phyloP scores from a whole-genome alignment of 2,888 invertebrate species.

The Vannuccia rotundouncinata region DNA sequence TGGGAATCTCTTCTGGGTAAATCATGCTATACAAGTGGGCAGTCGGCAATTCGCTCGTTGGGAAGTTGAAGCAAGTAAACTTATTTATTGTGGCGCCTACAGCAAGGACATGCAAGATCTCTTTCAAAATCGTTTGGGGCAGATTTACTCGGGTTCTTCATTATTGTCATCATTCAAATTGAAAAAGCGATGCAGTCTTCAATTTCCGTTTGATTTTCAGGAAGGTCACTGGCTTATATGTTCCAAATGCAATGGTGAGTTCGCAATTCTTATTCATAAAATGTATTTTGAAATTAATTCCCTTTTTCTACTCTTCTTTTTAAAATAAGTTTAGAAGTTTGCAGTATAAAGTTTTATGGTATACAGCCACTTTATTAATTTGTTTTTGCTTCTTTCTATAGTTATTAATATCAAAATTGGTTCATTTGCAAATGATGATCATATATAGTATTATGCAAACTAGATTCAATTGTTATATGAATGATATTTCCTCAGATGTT shows the following conservation, averaged over 20 bases:
- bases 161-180: neutral
- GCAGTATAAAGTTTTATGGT: no score
- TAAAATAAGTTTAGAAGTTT: no score
- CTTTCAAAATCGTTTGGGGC: no score
- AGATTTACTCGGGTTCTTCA: neutral
- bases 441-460: no score
- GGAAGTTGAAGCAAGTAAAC: neutral
- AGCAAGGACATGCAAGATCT: neutral
- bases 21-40: neutral
- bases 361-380: neutral
- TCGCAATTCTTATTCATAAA: neutral
- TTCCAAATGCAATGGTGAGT: neutral
- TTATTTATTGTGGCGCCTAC: neutral
- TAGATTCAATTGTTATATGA: no score
- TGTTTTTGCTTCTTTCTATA: neutral
- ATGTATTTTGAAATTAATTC: no score
- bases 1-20: neutral
- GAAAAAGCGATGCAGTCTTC: neutral
- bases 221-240: neutral
- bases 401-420: no score
- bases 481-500: no score
- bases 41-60: neutral
- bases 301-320: no score
- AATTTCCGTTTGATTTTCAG: neutral
- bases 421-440: no score